Evolutionary conservation across 2,797 vertebrate genomes (phyloP).

Genomic region (Alauda arvensis): DNA sequence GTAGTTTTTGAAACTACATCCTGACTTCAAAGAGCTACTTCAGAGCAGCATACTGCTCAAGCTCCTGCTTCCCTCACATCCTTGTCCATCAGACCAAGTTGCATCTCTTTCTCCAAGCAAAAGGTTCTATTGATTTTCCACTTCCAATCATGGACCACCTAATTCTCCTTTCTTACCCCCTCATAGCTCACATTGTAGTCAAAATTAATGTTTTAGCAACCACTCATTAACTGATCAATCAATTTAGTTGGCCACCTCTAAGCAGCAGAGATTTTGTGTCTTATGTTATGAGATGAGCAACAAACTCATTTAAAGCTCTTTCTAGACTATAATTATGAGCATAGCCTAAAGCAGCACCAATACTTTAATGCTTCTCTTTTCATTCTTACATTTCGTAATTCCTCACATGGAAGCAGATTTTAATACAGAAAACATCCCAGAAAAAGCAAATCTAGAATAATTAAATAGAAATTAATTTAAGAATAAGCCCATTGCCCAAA

Average conservation of each 20-base stretch:
- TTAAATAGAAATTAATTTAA: background rate
- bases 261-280: background rate
- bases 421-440: background rate
- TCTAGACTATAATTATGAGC: background rate
- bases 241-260: background rate
- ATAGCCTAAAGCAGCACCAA: background rate
- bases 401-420: background rate
- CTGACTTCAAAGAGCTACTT: background rate
- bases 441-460: background rate
- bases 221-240: background rate
- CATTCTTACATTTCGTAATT: background rate
- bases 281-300: background rate
- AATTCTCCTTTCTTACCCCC: background rate
- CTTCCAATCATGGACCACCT: background rate
- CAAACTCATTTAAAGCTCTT: background rate
- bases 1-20: background rate
- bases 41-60: rapidly evolving
- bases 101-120: background rate
- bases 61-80: background rate
- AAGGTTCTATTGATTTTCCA: background rate
- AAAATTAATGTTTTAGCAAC: background rate
- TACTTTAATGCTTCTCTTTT: background rate
- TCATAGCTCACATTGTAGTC: background rate
- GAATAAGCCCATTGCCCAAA: background rate
- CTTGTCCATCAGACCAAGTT: background rate